A percentile compares a stretch with the other conserved stretches of the same genome.
Evolutionary conservation across 2,113 vertebrate species (phyloP).

Genomic region (Pelusios castaneus): DNA sequence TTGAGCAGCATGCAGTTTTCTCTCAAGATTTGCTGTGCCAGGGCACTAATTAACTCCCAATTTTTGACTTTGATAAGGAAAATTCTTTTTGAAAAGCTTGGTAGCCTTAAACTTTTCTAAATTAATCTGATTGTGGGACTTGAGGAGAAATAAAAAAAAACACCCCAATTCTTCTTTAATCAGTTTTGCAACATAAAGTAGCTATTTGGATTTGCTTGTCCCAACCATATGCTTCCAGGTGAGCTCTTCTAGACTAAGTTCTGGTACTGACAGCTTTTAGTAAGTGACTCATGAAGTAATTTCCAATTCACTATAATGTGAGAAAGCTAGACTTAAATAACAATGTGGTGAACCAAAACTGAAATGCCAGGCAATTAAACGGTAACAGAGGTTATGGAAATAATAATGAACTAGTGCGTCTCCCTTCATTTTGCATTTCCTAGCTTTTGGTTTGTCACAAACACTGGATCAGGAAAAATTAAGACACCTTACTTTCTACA

Average conservation of each 20-base stretch:
- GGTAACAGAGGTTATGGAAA: neutral
- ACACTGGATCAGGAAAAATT: neutral
- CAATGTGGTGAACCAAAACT: neutral
- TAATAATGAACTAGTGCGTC: neutral
- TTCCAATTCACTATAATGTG: neutral
- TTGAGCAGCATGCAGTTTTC: neutral
- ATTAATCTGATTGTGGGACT: neutral
- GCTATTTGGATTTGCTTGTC: fast-evolving
- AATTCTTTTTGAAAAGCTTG: neutral
- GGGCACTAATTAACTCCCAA: constrained; percentile 13
- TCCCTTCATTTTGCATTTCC: neutral
- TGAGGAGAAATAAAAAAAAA: neutral
- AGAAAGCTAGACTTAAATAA: neutral
- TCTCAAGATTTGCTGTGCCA: neutral
- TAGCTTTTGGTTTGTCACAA: neutral
- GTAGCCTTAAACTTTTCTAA: neutral
- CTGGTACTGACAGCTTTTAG: neutral
- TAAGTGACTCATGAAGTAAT: neutral
- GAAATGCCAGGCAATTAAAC: neutral
- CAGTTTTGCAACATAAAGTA: fast-evolving
- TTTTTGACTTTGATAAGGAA: neutral
- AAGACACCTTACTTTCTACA: constrained; percentile 52
- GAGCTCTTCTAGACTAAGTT: neutral
- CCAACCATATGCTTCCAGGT: neutral
- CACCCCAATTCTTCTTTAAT: neutral